Conservation (phyloP, 2,797 vertebrate genomes). For the Heterohyrax brucei region DNA sequence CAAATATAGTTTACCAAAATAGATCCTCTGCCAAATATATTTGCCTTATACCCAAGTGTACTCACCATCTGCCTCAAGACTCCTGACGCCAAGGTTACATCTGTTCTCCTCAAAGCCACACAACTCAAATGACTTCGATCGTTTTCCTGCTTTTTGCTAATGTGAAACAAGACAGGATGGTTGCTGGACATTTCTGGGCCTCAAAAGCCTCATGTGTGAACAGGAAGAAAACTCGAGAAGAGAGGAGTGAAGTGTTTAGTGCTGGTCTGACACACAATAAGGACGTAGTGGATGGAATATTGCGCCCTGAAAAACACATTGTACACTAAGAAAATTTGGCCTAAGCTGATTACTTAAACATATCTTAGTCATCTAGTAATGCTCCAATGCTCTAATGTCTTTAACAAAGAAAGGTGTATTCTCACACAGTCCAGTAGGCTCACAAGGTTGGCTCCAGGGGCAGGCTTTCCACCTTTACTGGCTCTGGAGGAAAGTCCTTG, state of each 20-base stretch:
- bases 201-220: background rate
- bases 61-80: background rate
- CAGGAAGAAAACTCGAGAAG: too few relatives aligned
- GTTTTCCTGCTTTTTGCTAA: too few relatives aligned
- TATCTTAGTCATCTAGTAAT: too few relatives aligned
- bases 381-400: too few relatives aligned
- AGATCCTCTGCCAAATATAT: rapidly evolving
- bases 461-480: too few relatives aligned
- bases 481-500: too few relatives aligned
- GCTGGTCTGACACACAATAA: rapidly evolving
- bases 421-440: too few relatives aligned
- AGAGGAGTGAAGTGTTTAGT: rapidly evolving
- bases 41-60: too few relatives aligned
- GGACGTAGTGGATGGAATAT: background rate
- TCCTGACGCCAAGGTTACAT: rapidly evolving
- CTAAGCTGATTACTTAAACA: background rate
- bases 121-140: rapidly evolving
- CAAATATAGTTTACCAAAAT: background rate
- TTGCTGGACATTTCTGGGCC: rapidly evolving
- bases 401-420: too few relatives aligned
- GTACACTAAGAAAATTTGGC: background rate
- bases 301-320: background rate
- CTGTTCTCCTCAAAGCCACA: background rate
- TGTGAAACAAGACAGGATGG: too few relatives aligned
- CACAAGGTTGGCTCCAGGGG: too few relatives aligned